Evolutionary conservation across 2,888 invertebrate genomes (phyloP).

Genomic region (Beris chalybata): DNA sequence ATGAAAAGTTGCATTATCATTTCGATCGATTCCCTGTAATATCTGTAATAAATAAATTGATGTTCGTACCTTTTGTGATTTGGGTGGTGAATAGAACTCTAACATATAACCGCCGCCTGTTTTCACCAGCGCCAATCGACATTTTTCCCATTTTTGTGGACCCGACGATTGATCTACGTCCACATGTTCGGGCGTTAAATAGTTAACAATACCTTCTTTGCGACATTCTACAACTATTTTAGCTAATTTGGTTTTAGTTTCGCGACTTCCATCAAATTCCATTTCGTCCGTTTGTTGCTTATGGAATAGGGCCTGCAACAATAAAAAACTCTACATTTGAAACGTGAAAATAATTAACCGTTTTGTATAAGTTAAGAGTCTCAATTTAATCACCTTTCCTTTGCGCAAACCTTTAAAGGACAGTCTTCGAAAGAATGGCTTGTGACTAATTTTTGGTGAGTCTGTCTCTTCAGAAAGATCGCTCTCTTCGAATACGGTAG

Average conservation of each 20-base stretch:
- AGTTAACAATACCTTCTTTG: constrained; percentile 92
- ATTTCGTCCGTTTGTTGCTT: constrained; percentile 89
- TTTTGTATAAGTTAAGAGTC: not conserved
- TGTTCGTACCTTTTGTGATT: constrained; percentile 76
- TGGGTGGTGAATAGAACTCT: constrained; percentile 94
- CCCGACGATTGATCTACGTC: constrained; percentile 81
- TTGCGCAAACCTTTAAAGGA: constrained; percentile 86
- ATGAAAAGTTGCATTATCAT: not conserved
- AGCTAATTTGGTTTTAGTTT: constrained; percentile 82
- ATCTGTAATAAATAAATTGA: not conserved
- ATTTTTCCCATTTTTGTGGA: constrained; percentile 92
- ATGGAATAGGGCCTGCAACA: constrained; percentile 73
- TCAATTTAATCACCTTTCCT: constrained; percentile 64
- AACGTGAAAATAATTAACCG: not conserved
- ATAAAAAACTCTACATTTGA: constrained; percentile 47
- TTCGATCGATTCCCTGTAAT: not conserved
- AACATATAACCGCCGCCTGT: constrained; percentile 90
- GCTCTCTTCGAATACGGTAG: constrained; percentile 61
- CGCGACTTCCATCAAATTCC: constrained; percentile 70
- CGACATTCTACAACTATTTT: constrained; percentile 92
- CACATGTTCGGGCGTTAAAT: constrained; percentile 87
- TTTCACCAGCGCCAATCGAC: constrained; percentile 86
- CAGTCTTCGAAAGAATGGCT: constrained; percentile 81
- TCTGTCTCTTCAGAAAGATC: constrained; percentile 78
- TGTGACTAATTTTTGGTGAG: constrained; percentile 78